Percentiles rank a stretch among this genome's conserved stretches.
Evolutionary conservation across 1,140 invertebrate species (phyloP).

Genomic region (Neuroterus valhalla): DNA sequence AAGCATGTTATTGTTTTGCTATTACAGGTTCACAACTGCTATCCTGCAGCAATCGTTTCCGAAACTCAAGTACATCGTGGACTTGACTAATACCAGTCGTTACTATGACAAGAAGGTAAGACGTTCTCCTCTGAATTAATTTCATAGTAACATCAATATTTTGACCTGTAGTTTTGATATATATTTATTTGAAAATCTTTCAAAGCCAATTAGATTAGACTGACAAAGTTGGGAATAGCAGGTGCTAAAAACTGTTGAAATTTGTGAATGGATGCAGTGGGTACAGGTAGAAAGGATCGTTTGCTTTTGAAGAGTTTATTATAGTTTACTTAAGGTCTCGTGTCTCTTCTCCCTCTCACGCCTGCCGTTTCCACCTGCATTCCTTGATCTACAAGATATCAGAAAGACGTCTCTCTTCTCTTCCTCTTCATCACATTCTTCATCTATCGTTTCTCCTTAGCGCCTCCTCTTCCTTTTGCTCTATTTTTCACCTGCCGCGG

Average conservation of each 20-base stretch:
- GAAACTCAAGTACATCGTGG: constrained; percentile 79
- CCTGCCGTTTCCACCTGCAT: constrained; percentile 45
- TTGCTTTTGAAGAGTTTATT: neutral
- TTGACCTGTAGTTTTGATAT: neutral
- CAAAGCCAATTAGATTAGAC: no score
- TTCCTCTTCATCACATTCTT: constrained; percentile 27
- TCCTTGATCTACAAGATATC: constrained; percentile 56
- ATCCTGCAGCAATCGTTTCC: constrained; percentile 74
- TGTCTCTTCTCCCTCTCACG: constrained; percentile 26
- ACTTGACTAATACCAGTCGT: constrained; percentile 81
- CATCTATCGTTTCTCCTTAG: constrained; percentile 22
- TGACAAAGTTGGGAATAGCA: no score
- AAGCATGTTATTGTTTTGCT: constrained; percentile 36
- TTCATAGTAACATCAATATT: neutral
- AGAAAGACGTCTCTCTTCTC: constrained; percentile 32
- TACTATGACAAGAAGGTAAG: constrained; percentile 79
- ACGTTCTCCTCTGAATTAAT: neutral
- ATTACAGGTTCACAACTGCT: constrained; percentile 74
- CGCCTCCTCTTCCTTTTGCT: constrained; percentile 14
- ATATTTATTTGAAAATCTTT: no score
- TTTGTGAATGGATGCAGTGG: no score
- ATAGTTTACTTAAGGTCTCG: no score
- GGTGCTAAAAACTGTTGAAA: no score
- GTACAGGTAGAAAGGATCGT: neutral
- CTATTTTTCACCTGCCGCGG: constrained; percentile 34